A percentile compares a stretch with the other conserved stretches of the same genome.
Conservation (phyloP, 1,140 invertebrate genomes). For the Solenopsis fugax region DNA sequence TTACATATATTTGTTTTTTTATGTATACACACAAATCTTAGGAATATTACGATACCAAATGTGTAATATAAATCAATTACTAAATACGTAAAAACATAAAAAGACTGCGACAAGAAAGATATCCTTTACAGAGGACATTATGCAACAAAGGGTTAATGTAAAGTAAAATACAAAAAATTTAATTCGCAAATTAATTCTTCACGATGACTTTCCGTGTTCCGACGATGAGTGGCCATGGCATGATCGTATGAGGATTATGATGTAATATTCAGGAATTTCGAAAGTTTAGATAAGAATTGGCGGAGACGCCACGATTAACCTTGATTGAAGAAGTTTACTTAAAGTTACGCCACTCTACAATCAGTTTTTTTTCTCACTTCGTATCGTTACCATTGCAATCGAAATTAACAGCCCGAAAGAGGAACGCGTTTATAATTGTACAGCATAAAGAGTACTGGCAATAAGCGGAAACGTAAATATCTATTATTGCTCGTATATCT, state of each 20-base stretch:
- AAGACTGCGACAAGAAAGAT: too few relatives aligned
- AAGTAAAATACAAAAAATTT: background rate
- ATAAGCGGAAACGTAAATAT: constrained; percentile 17
- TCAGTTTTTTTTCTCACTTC: constrained; percentile 46
- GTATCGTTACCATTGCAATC: background rate
- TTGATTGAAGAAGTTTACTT: constrained; percentile 34
- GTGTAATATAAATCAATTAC: too few relatives aligned
- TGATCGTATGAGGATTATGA: constrained; percentile 44
- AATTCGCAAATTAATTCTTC: background rate
- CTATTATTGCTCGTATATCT: background rate
- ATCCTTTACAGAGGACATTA: too few relatives aligned
- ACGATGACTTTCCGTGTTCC: background rate
- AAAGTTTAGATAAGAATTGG: constrained; percentile 67
- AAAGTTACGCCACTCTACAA: constrained; percentile 40
- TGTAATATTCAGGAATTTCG: constrained; percentile 66
- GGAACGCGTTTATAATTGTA: background rate
- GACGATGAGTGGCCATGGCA: constrained; percentile 22
- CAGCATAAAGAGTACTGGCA: background rate
- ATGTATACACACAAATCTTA: too few relatives aligned
- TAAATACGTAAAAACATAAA: too few relatives aligned
- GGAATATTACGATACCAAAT: too few relatives aligned
- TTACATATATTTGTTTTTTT: too few relatives aligned
- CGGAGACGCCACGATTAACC: constrained; percentile 59
- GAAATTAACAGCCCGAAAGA: background rate
- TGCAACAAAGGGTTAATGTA: too few relatives aligned